Evolutionary conservation across 2,797 vertebrate species (phyloP).

Genomic region (Eulemur coronatus): DNA sequence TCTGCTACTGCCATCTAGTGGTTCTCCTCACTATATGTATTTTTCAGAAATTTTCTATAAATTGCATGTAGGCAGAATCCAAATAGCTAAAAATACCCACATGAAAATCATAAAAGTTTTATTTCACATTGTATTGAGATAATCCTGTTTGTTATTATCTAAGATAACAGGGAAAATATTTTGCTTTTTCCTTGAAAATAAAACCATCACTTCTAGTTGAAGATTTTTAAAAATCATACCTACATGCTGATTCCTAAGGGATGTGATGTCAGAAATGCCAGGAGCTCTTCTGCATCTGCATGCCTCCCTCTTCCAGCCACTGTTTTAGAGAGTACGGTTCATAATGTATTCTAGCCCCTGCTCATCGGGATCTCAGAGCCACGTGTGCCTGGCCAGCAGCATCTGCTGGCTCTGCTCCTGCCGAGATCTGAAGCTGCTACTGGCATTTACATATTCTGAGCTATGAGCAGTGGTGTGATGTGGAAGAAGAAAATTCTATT

Average conservation of each 20-base stretch:
- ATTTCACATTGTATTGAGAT: not conserved
- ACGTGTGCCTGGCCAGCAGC: not conserved
- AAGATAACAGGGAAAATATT: not conserved
- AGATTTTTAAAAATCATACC: not conserved
- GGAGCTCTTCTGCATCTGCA: not conserved
- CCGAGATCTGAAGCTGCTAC: not conserved
- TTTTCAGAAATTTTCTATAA: conserved; percentile 13
- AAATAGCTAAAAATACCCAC: not conserved
- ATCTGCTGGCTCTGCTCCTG: not conserved
- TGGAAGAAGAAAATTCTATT: not conserved
- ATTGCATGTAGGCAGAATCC: not conserved
- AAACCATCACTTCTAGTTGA: not conserved
- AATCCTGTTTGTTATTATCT: not conserved
- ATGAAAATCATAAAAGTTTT: conserved; percentile 17
- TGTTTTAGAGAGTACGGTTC: not conserved
- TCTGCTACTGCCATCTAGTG: conserved; percentile 84
- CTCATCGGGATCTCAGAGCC: not conserved
- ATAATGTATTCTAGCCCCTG: too few species aligned
- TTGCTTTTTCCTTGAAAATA: not conserved
- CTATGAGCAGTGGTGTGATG: not conserved
- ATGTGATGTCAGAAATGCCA: not conserved
- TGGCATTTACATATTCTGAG: not conserved
- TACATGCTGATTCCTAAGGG: not conserved
- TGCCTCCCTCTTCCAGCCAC: not conserved
- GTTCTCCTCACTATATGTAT: not conserved